Evolutionary conservation across 2,888 invertebrate genomes (phyloP).

Genomic region (Luperina nickerlii): DNA sequence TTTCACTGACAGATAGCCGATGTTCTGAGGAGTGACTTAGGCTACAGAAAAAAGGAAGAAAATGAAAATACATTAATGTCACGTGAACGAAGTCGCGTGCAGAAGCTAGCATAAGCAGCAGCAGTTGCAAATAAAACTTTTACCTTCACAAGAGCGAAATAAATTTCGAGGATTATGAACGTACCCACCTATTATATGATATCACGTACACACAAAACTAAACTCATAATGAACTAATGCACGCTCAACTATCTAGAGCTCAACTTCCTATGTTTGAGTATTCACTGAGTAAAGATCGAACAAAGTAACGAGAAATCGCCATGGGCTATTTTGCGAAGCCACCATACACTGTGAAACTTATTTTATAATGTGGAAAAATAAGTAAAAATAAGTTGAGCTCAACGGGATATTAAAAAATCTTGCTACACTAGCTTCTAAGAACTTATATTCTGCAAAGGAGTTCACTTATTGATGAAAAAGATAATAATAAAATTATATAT

Average conservation of each 20-base stretch:
- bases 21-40: background rate
- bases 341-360: slow-evolving; percentile 48
- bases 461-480: background rate
- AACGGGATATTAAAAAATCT: slow-evolving; percentile 14
- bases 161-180: slow-evolving; percentile 49
- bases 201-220: slow-evolving; percentile 48
- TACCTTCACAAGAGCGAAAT: slow-evolving; percentile 23
- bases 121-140: slow-evolving; percentile 18
- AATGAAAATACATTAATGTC: background rate
- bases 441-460: background rate
- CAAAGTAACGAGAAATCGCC: slow-evolving; percentile 56
- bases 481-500: background rate
- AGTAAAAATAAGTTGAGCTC: slow-evolving; percentile 2
- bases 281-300: slow-evolving; percentile 58
- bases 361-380: slow-evolving; percentile 53
- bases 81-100: background rate
- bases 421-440: background rate
- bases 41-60: background rate
- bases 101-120: background rate
- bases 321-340: slow-evolving; percentile 53
- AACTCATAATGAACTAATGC: slow-evolving; percentile 61
- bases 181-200: background rate
- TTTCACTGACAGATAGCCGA: background rate
- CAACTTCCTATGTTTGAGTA: slow-evolving; percentile 64
- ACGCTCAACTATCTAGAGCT: slow-evolving; percentile 45